Evolutionary conservation across 1,140 invertebrate genomes (phyloP).

Genomic region (Sweltsa coloradensis): DNA sequence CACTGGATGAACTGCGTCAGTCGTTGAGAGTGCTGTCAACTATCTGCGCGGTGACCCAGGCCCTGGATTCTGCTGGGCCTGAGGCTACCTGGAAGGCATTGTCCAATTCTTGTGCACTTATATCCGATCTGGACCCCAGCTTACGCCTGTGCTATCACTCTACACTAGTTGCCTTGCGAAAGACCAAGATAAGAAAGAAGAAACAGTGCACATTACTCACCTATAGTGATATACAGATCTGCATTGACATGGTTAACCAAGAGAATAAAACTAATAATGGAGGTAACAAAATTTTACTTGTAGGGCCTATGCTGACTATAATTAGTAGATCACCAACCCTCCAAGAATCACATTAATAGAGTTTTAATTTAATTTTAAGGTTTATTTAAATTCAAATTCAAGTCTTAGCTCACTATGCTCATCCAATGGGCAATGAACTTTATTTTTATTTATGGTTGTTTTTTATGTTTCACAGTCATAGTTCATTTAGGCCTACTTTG

Average conservation of each 20-base stretch:
- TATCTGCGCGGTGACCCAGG: slow-evolving; percentile 48
- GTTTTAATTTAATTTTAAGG: too few species aligned
- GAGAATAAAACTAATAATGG: slow-evolving; percentile 44
- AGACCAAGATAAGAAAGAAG: slow-evolving; percentile 38
- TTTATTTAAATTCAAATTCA: too few species aligned
- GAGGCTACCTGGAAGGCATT: slow-evolving; percentile 38
- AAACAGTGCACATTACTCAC: slow-evolving; percentile 47
- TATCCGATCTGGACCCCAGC: slow-evolving; percentile 34
- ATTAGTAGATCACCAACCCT: too few species aligned
- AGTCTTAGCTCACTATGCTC: too few species aligned
- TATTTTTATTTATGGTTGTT: too few species aligned
- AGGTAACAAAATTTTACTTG: too few species aligned
- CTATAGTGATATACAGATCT: slow-evolving; percentile 54
- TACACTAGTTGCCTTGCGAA: slow-evolving; percentile 35
- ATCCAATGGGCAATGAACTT: too few species aligned
- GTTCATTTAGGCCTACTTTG: too few species aligned
- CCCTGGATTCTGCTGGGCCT: slow-evolving; percentile 45
- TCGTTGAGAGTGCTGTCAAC: slow-evolving; percentile 45
- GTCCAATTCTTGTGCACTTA: slow-evolving; percentile 22
- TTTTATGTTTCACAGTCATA: too few species aligned
- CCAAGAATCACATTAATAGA: too few species aligned
- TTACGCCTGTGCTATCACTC: slow-evolving; percentile 43
- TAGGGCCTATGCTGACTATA: too few species aligned
- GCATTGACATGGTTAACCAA: slow-evolving; percentile 51
- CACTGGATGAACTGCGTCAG: slow-evolving; percentile 46